Percentiles rank a stretch among this genome's conserved stretches.
Evolutionary conservation across 2,797 vertebrate genomes (phyloP).

Genomic region (Sebastes iracundus): DNA sequence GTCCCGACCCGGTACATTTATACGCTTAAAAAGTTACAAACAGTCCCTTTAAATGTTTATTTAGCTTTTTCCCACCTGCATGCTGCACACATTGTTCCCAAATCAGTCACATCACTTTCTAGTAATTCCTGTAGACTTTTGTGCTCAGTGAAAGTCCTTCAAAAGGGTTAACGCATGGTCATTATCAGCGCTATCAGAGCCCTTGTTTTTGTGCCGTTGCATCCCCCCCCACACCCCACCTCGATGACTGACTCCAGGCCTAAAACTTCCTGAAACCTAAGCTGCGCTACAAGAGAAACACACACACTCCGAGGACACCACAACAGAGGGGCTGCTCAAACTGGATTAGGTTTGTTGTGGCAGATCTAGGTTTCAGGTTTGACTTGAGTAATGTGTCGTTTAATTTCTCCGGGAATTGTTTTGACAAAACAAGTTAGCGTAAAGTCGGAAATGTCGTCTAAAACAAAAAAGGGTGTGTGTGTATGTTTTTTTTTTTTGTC

Average conservation of each 20-base stretch:
- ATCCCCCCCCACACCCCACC: neutral
- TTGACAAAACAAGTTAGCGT: constrained; percentile 89
- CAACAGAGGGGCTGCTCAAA: constrained; percentile 77
- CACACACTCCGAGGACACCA: constrained; percentile 71
- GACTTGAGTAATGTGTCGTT: constrained; percentile 82
- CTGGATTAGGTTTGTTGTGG: constrained; percentile 81
- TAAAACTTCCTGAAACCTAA: constrained; percentile 79
- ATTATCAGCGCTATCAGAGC: constrained; percentile 56
- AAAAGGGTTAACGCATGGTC: constrained; percentile 22
- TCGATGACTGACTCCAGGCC: constrained; percentile 69
- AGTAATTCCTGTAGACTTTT: constrained; percentile 21
- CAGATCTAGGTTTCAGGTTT: constrained; percentile 82
- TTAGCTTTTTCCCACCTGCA: constrained; percentile 2
- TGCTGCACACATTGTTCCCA: constrained; percentile 1
- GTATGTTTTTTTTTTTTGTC: constrained; percentile 55
- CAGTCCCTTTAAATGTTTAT: constrained; percentile 6
- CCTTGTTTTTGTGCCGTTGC: constrained; percentile 49
- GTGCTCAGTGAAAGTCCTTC: constrained; percentile 34
- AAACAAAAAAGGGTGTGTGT: constrained; percentile 77
- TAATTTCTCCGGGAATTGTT: constrained; percentile 87
- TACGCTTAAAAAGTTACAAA: too few species aligned
- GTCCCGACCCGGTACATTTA: too few species aligned
- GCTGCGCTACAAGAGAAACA: constrained; percentile 66
- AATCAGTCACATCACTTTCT: constrained; percentile 16
- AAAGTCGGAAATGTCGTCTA: constrained; percentile 80